phyloP scores from a whole-genome alignment of 1,140 invertebrate species.

The Caenorhabditis briggsae region DNA sequence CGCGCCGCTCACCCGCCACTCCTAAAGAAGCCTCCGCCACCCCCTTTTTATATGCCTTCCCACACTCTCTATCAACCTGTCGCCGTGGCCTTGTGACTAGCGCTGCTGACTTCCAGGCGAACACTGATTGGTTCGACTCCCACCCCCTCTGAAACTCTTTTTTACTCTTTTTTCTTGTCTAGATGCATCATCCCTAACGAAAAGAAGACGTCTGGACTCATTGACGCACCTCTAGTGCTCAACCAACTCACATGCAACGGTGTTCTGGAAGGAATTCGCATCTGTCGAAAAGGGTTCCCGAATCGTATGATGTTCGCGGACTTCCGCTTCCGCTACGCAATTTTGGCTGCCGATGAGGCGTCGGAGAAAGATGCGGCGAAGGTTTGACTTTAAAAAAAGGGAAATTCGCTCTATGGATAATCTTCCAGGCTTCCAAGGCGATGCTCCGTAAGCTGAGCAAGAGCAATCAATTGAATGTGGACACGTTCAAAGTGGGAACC shows the following conservation, averaged over 20 bases:
- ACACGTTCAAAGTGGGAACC: slow-evolving; percentile 70
- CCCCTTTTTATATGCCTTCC: too few relatives aligned
- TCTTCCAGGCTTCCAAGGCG: slow-evolving; percentile 55
- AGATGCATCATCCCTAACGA: slow-evolving; percentile 99
- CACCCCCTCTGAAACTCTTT: not conserved
- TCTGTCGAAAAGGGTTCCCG: slow-evolving; percentile 99
- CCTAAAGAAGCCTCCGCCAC: too few relatives aligned
- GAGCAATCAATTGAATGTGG: slow-evolving; percentile 67
- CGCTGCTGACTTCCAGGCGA: too few relatives aligned
- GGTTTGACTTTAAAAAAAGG: not conserved
- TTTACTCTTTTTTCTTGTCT: slow-evolving; percentile 92
- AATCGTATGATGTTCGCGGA: slow-evolving; percentile 86
- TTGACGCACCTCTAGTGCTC: slow-evolving; percentile 73
- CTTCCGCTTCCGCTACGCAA: slow-evolving; percentile 95
- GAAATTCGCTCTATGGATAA: not conserved
- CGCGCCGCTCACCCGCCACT: too few relatives aligned
- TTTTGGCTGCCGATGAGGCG: slow-evolving; percentile 72
- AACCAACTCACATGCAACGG: slow-evolving; percentile 94
- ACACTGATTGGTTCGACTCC: too few relatives aligned
- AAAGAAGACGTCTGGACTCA: slow-evolving; percentile 87
- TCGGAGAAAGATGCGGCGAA: slow-evolving; percentile 40
- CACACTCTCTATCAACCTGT: too few relatives aligned
- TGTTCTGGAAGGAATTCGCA: slow-evolving; percentile 99
- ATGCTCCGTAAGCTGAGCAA: slow-evolving; percentile 69
- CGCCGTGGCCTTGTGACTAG: too few relatives aligned